These are phyloP conservation scores for Seladonia tumulorum DNA, from an alignment of 2,888 invertebrate species.

Conservation along the genomic window DNA sequence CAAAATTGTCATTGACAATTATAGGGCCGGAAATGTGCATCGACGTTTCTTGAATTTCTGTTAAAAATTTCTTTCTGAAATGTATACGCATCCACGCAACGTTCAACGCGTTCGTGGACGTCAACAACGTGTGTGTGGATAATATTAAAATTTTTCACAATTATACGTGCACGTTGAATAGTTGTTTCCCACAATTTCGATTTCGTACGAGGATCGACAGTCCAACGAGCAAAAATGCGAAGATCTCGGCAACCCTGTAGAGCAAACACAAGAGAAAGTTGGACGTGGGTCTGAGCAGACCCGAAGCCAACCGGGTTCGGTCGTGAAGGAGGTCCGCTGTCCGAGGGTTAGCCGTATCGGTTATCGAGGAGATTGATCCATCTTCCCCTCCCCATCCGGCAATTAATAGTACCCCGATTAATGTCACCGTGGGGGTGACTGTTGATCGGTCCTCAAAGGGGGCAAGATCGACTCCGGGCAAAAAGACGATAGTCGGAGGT, in stretches of 20 bases:
- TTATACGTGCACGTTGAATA: no score
- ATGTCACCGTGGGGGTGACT: constrained; percentile 33
- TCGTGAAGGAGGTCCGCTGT: background rate
- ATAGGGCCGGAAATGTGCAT: background rate
- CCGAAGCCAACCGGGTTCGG: background rate
- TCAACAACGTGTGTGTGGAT: no score
- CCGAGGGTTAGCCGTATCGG: constrained; percentile 12
- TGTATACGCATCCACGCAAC: no score
- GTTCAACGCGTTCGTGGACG: no score
- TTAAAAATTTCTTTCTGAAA: no score
- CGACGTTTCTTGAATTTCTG: background rate
- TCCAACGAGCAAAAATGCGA: background rate
- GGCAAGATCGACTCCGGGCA: constrained; percentile 29
- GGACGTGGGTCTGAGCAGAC: background rate
- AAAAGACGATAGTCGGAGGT: constrained; percentile 34
- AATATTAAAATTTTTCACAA: no score
- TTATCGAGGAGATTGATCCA: constrained; percentile 6
- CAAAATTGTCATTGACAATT: background rate
- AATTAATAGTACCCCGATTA: constrained; percentile 50
- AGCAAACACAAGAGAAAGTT: background rate
- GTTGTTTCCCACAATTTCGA: background rate
- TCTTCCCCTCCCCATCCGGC: constrained; percentile 18
- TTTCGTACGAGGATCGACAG: background rate
- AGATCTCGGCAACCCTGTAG: background rate
- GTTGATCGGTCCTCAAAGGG: constrained; percentile 32